Evolutionary conservation across 37 sponge, comb jelly and placozoan genomes (phyloP).

Genomic region (Axinella damicornis): DNA sequence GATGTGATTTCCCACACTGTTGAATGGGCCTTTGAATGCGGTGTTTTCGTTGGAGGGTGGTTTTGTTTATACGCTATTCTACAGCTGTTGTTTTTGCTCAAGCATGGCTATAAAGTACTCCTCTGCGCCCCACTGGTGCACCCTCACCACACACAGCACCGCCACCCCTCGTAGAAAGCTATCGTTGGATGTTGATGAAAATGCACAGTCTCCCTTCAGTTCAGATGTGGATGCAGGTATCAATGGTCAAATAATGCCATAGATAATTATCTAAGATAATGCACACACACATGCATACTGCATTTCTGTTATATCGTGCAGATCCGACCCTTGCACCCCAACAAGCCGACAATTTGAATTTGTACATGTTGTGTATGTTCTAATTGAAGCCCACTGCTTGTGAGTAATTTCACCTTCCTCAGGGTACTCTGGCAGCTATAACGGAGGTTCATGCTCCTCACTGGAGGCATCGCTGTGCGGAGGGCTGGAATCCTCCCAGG

Average conservation of each 20-base stretch:
- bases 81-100: too few relatives aligned
- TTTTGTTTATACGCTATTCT: too few relatives aligned
- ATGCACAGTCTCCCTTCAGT: slow-evolving; percentile 20
- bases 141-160: not conserved
- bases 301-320: too few relatives aligned
- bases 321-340: too few relatives aligned
- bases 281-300: too few relatives aligned
- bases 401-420: not conserved
- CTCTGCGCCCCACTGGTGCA: not conserved
- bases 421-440: not conserved
- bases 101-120: too few relatives aligned
- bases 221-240: not conserved
- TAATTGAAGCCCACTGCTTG: not conserved
- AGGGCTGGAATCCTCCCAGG: too few relatives aligned
- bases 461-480: not conserved
- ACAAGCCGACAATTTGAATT: too few relatives aligned
- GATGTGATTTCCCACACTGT: too few relatives aligned
- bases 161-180: slow-evolving; percentile 53
- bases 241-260: not conserved
- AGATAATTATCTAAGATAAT: too few relatives aligned
- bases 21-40: too few relatives aligned
- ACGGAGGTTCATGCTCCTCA: not conserved
- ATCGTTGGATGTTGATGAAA: slow-evolving; percentile 46
- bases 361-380: not conserved
- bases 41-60: too few relatives aligned